These are phyloP conservation scores for Lysandra coridon DNA, from an alignment of 2,888 invertebrate genomes.

Conservation along the genomic window DNA sequence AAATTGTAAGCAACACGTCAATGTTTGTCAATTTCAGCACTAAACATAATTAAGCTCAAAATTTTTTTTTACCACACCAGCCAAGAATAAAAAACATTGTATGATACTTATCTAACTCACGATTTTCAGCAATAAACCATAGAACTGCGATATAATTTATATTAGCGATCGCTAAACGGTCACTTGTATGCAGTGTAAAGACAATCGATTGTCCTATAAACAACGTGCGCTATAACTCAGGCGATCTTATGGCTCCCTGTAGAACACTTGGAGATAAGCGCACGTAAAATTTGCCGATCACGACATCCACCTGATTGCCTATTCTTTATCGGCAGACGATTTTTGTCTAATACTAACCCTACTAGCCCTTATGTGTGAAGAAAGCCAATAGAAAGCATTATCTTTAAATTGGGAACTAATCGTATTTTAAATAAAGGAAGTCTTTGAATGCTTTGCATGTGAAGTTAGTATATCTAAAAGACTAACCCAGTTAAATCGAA, in stretches of 20 bases:
- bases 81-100: not conserved
- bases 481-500: too few relatives aligned
- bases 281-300: slow-evolving; percentile 49
- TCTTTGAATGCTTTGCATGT: too few relatives aligned
- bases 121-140: slow-evolving; percentile 33
- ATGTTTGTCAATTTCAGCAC: too few relatives aligned
- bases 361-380: too few relatives aligned
- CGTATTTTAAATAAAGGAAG: too few relatives aligned
- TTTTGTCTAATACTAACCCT: not conserved
- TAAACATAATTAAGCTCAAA: too few relatives aligned
- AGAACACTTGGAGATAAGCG: slow-evolving; percentile 60
- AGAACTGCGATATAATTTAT: not conserved
- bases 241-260: slow-evolving; percentile 56
- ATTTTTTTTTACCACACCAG: not conserved
- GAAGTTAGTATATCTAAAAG: too few relatives aligned
- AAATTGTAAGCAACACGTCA: too few relatives aligned
- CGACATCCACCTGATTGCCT: slow-evolving; percentile 45
- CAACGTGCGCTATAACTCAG: slow-evolving; percentile 42
- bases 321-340: slow-evolving; percentile 37
- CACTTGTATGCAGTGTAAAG: slow-evolving; percentile 40
- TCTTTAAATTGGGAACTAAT: too few relatives aligned
- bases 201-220: slow-evolving; percentile 53
- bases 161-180: slow-evolving; percentile 33
- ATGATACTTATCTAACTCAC: not conserved
- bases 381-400: too few relatives aligned